A percentile compares a stretch with the other conserved stretches of the same genome.
Evolutionary conservation across 2,113 vertebrate genomes (phyloP).

Genomic region (Pedetes capensis): DNA sequence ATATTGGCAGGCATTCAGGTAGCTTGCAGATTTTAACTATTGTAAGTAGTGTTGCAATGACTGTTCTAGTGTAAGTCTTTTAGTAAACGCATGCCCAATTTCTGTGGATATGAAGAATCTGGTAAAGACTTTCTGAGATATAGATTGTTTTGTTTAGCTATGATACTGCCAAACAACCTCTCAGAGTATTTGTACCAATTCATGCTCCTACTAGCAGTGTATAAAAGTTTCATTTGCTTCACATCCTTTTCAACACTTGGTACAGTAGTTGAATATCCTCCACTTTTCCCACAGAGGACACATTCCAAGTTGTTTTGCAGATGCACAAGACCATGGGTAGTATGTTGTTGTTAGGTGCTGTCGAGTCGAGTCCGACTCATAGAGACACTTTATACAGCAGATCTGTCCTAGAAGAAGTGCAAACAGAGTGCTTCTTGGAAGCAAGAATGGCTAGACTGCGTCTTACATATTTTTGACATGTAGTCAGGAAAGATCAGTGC

Average conservation of each 20-base stretch:
- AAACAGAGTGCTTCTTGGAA: no score
- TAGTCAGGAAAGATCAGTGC: no score
- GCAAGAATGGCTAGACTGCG: no score
- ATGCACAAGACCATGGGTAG: background rate
- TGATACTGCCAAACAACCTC: background rate
- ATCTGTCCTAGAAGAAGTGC: no score
- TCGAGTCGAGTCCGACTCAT: no score
- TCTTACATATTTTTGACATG: no score
- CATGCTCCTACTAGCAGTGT: background rate
- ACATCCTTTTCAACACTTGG: background rate
- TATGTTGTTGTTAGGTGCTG: no score
- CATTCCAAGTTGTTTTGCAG: background rate
- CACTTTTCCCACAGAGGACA: background rate
- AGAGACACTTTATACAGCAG: no score
- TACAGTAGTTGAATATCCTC: background rate
- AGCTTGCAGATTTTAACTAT: conserved; percentile 26
- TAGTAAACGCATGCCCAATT: background rate
- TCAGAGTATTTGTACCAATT: background rate
- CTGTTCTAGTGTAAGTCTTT: background rate
- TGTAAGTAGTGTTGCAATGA: background rate
- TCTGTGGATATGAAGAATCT: background rate
- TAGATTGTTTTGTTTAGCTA: background rate
- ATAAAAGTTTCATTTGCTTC: background rate
- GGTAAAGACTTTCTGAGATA: background rate
- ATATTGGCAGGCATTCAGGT: background rate